Evolutionary conservation across 2,113 vertebrate species (phyloP).

Genomic region (Heterocephalus glaber): DNA sequence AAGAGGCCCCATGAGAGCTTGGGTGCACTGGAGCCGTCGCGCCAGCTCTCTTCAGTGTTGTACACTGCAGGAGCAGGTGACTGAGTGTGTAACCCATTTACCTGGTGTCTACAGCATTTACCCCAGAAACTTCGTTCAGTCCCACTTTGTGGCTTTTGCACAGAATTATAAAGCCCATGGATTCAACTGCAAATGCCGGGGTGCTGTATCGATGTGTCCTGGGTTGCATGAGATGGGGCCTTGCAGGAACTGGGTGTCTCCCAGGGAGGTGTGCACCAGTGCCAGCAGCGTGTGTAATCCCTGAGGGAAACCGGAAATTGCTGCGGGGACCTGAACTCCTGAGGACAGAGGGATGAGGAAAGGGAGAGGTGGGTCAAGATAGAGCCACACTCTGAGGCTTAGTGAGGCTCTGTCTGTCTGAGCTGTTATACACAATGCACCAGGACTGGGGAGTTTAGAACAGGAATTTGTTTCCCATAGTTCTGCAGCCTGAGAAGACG

Average conservation of each 20-base stretch:
- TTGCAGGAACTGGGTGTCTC: slow-evolving; percentile 2
- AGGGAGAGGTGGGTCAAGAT: background rate
- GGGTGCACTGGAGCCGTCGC: background rate
- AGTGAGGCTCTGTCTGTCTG: background rate
- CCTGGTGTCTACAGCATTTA: background rate
- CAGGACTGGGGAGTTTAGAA: background rate
- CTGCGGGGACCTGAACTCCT: background rate
- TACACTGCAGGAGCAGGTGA: background rate
- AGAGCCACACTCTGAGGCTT: background rate
- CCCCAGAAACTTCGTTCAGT: background rate
- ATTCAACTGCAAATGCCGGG: background rate
- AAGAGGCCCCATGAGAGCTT: slow-evolving; percentile 32
- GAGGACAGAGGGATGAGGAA: background rate
- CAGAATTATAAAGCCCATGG: background rate
- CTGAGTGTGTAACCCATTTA: background rate
- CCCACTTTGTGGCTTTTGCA: background rate
- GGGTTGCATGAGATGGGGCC: background rate
- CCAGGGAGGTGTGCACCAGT: background rate
- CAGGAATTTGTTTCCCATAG: no score
- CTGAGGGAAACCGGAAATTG: background rate
- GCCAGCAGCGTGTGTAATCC: background rate
- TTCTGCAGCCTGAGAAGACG: background rate
- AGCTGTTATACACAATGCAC: background rate
- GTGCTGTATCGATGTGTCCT: background rate
- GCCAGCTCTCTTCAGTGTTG: background rate